Conservation (phyloP, 2,113 vertebrate species). For the Varanus salvator region DNA sequence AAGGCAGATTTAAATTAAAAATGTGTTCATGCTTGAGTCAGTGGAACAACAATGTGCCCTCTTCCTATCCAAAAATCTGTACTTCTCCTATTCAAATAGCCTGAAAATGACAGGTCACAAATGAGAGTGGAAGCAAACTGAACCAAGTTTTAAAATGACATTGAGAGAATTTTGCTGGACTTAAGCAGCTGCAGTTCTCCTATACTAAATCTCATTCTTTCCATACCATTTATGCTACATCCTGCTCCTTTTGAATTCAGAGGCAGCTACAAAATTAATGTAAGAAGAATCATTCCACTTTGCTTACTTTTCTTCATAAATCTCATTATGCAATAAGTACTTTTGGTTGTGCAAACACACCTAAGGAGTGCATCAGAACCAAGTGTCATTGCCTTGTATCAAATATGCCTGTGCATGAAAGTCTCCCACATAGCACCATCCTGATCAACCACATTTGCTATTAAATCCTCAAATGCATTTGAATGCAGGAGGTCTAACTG, state of each 20-base stretch:
- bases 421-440: slow-evolving; percentile 11
- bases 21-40: too few species aligned
- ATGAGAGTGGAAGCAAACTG: too few species aligned
- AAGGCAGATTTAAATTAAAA: too few species aligned
- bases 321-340: slow-evolving; percentile 15
- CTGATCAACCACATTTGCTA: slow-evolving; percentile 26
- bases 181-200: too few species aligned
- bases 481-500: slow-evolving; percentile 12
- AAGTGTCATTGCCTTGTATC: slow-evolving; percentile 20
- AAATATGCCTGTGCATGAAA: slow-evolving; percentile 1
- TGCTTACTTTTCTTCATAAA: slow-evolving; percentile 19
- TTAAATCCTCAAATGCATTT: slow-evolving; percentile 36
- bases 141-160: too few species aligned
- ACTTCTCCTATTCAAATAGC: too few species aligned
- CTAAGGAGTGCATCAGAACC: slow-evolving; percentile 39
- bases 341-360: slow-evolving; percentile 43
- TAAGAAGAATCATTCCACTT: slow-evolving; percentile 14
- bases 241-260: not conserved
- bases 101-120: too few species aligned
- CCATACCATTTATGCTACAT: too few species aligned
- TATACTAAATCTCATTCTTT: too few species aligned
- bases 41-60: too few species aligned
- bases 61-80: too few species aligned
- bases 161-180: too few species aligned
- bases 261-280: not conserved